Base-by-base conservation (phyloP, 2,888 invertebrate species). In the Nemurella pictetii region DNA sequence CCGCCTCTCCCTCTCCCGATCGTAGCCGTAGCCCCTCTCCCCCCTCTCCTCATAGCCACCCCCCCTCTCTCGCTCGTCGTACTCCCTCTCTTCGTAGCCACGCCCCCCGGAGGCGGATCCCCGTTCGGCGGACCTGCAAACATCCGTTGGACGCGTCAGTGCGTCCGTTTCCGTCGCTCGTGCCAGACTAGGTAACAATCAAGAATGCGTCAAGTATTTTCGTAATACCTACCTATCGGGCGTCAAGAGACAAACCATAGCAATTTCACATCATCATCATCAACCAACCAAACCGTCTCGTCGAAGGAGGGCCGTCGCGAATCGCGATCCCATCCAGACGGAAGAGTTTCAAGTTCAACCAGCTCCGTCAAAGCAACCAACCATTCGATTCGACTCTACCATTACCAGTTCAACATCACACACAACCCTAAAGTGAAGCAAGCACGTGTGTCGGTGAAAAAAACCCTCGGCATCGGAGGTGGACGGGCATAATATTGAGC, bases 371-470 rank as follows among this genome's bases (percentile, higher is more conserved):
- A 84, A 28, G 83, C 81, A 85, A 85, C 84, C 85, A 85, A 85
- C 83, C 85, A 85, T 27, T 28, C 75, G 28, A 28, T 20, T 28
- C 85, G 80, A 83, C 84, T 86, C 85, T 86, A 86, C 85, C 86
- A 86, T 85, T 83, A 86, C 83, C 86, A 55, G 55, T 55, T 55
- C 55, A 55, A 55, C 55, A 86, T 84, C 85, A 86, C 86, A 86
- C 86, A 86, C 86, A 86, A 55, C 86, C 86, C 86, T 86, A 85
- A 86, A 86, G 86, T 86, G 84, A 85, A 86, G 80, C 83, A 86
- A 86, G 85, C 84, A 86, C 85, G 74, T 84, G 80, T 77, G 85
- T 85, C 83, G 83, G 83, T 85, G 78, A 30, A 29, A 78, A 77
- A 30, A 78, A 29, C 29, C 20, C 32, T 20, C 30, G 28, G 20